phyloP scores from a whole-genome alignment of 2,113 vertebrate genomes.

The Heterotilapia buettikoferi region DNA sequence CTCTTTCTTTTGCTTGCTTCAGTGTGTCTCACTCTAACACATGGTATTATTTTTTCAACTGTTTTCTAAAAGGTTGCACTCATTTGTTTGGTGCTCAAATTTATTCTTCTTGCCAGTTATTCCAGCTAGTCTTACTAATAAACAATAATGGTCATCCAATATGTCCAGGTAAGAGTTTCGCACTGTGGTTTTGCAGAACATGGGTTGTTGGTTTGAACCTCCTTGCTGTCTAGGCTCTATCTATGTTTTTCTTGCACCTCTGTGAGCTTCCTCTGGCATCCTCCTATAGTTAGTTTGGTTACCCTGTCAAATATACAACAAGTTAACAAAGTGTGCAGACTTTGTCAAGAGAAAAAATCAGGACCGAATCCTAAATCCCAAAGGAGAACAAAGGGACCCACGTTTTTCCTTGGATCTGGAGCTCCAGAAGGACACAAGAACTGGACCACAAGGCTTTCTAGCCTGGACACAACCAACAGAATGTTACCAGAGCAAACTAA shows the following conservation, averaged over 20 bases:
- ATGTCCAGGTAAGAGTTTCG: not conserved
- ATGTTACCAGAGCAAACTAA: not conserved
- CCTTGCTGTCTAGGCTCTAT: not conserved
- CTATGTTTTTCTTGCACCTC: not conserved
- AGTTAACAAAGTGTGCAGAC: not conserved
- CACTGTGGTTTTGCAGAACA: not conserved
- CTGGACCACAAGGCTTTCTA: not conserved
- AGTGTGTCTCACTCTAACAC: not conserved
- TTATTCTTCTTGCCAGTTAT: not conserved
- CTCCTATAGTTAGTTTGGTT: not conserved
- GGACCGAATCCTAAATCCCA: not conserved
- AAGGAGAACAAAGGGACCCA: not conserved
- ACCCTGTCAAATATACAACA: not conserved
- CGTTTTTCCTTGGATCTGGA: not conserved
- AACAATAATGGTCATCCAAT: not conserved
- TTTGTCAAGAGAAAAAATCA: not conserved
- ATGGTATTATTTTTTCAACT: not conserved
- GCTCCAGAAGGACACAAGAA: not conserved
- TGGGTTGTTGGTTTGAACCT: not conserved
- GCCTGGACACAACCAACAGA: not conserved
- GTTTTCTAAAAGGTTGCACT: not conserved
- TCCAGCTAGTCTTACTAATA: not conserved
- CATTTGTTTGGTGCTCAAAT: not conserved
- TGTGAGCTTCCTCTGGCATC: not conserved
- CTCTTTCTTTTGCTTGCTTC: not conserved